Base-by-base conservation (phyloP, 2,113 vertebrate genomes). In the Pseudolaguvia tuberculata region DNA sequence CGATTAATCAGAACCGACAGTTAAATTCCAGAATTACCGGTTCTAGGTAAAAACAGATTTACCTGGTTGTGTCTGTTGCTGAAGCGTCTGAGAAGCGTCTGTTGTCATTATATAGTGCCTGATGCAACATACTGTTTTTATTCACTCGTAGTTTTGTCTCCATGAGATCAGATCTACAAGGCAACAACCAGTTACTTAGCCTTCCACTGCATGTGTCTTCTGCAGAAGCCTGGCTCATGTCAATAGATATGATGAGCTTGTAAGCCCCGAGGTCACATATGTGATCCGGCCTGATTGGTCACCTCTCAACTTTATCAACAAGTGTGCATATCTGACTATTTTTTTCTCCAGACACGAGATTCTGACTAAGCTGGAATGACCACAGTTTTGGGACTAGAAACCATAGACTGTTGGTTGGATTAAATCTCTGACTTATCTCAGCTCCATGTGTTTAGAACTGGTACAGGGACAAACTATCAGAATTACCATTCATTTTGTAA, bases 231-330 rank as follows among this genome's bases (percentile, higher is more conserved):
- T 13, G 39, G 50, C 47, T 25, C 39, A 18, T 56, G 69, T 73
- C 62, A 52, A 45, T 13, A 59, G 68, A 75, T 79, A 71, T 66
- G 67, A 79, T 72, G 67, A 79, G 31, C 42, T 70, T 13, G 18
- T 71, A 66, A 72, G 59, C 78, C 59, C 13, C 18, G 29, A 51
- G 57, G 67, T 58, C 67, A 67, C 67, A 70, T 79, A 50, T 75
- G 50, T 25, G 31, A 69, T 69, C 25, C 31, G 68, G 31, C 45
- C 47, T 42, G 31, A 52, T 73, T 61, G 13, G 39, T 66, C 78
- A 75, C 78, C 72, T 79, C 72, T 79, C 27, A 25, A 31, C 5
- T 27, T 42, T 45, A 45, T 73, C 62, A 56, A 25, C 74, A 76
- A 65, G 59, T 72, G 66, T 35, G 68, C 50, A 53, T 77, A 21